Base-by-base conservation (phyloP, 35 echinoderm and acorn worm species). In the Patiria miniata region DNA sequence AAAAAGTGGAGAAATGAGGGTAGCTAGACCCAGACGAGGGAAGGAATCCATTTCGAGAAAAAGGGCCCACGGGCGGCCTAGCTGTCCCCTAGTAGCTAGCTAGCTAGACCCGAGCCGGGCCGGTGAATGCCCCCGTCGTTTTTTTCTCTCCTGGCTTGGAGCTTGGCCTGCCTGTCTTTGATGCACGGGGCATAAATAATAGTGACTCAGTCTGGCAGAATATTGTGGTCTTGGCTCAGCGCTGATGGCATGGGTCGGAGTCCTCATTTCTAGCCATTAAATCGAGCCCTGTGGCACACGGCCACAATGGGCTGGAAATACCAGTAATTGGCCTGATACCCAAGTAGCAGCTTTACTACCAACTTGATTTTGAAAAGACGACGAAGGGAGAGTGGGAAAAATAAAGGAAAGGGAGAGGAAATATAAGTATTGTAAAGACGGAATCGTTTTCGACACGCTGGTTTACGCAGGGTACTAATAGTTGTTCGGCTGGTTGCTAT, bases 261-360 rank as follows among this genome's bases (percentile, higher is more conserved):
- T 30, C 26, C 65, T 36, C 65, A 73, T 73, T 73, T 18, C 65
- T 14, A 12, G 34, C 65, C 65, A 73, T 73, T 73, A 73, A 73
- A 22, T 73, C 65, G 26, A 73, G 34, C 26, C 65, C 65, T 73
- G 65, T 73, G 65, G 65, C 65, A 32, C 65, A 18, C 29, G 34
- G 65, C n/a, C 65, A 73, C 65, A 73, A 73, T 73, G 65, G 34
- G n/a, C 42, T 23, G 29, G 65, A 73, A 73, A 32, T 73, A 73
- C 65, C 26, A 73, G 65, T 73, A 73, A 73, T 73, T 73, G 65
- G 65, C 21, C 29, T 47, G 42, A 47, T 47, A 34, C 65, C 26
- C 65, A 73, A 32, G 26, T 26, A 73, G 34, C 65, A 28, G 65
- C 65, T 73, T 30, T 12, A 34, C 21, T 14, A 73, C 65, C 65